Evolutionary conservation across 1,140 invertebrate species (phyloP).

Genomic region (Scaptomyza graminum): DNA sequence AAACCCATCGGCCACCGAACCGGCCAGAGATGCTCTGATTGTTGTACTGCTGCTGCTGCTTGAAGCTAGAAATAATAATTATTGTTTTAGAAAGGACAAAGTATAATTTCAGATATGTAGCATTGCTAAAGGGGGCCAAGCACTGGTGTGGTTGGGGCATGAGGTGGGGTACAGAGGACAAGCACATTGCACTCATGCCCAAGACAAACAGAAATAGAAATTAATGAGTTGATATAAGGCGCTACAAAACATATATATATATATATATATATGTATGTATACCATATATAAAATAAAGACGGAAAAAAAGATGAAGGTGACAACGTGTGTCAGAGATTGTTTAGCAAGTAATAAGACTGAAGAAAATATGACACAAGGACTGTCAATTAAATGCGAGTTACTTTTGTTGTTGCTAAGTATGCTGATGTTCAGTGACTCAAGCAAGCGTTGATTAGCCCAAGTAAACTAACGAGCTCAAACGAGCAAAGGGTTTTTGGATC

Average conservation of each 20-base stretch:
- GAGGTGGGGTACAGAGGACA: conserved; percentile 6
- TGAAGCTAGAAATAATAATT: conserved; percentile 80
- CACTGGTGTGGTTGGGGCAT: background rate
- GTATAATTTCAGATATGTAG: conserved; percentile 81
- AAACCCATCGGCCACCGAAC: conserved; percentile 28
- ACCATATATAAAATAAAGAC: too few relatives aligned
- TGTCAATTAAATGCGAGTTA: conserved; percentile 39
- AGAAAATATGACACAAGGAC: conserved; percentile 16
- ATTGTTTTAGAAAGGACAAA: conserved; percentile 82
- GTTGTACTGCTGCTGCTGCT: conserved; percentile 63
- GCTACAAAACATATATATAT: conserved; percentile 16
- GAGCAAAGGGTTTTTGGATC: background rate
- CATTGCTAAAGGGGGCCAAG: conserved; percentile 47
- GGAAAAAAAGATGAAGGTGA: conserved; percentile 37
- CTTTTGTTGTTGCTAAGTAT: conserved; percentile 4
- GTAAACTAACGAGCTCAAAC: conserved; percentile 11
- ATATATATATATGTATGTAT: background rate
- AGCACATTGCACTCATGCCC: conserved; percentile 63
- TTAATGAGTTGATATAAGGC: conserved; percentile 79
- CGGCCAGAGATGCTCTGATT: conserved; percentile 42
- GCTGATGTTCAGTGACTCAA: conserved; percentile 7
- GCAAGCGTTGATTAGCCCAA: conserved; percentile 17
- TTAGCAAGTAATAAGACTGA: conserved; percentile 4
- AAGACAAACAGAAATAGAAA: conserved; percentile 80
- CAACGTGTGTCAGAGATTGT: conserved; percentile 17